A percentile compares a stretch with the other conserved stretches of the same genome.
phyloP scores from a whole-genome alignment of 2,888 invertebrate species.

The Drosophila putrida region DNA sequence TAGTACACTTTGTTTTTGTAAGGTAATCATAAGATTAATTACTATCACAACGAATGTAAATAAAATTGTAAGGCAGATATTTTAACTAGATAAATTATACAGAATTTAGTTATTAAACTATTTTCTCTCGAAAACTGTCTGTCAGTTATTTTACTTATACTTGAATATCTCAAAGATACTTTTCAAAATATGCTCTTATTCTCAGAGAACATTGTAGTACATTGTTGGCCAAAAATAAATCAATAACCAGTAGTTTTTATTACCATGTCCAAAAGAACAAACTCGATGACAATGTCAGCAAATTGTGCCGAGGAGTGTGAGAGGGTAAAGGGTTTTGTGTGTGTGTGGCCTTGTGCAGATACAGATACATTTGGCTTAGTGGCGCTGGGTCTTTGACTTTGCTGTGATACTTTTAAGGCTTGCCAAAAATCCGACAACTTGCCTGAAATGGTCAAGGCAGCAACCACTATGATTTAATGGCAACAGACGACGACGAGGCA shows the following conservation, averaged over 20 bases:
- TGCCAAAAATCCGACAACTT: conserved; percentile 45
- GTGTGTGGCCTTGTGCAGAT: conserved; percentile 42
- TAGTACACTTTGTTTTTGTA: background rate
- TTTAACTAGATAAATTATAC: no score
- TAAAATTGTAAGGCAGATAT: no score
- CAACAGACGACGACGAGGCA: conserved; percentile 44
- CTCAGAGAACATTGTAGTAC: background rate
- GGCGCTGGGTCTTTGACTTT: conserved; percentile 42
- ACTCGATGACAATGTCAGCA: conserved; percentile 20
- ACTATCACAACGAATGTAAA: background rate
- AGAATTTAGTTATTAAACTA: no score
- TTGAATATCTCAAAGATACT: background rate
- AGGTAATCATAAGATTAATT: background rate
- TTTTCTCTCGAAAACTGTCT: no score
- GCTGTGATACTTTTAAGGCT: conserved; percentile 40
- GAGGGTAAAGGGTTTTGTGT: conserved; percentile 1
- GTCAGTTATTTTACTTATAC: background rate
- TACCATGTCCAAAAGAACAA: background rate
- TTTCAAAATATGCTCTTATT: background rate
- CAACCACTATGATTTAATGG: conserved; percentile 66
- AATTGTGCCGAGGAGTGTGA: conserved; percentile 1
- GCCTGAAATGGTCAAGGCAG: conserved; percentile 30
- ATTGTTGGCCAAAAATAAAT: conserved; percentile 19
- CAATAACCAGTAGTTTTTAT: conserved; percentile 22
- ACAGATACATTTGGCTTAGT: conserved; percentile 22